Conservation (phyloP, 1,140 invertebrate genomes). For the Epicauta chinensis region DNA sequence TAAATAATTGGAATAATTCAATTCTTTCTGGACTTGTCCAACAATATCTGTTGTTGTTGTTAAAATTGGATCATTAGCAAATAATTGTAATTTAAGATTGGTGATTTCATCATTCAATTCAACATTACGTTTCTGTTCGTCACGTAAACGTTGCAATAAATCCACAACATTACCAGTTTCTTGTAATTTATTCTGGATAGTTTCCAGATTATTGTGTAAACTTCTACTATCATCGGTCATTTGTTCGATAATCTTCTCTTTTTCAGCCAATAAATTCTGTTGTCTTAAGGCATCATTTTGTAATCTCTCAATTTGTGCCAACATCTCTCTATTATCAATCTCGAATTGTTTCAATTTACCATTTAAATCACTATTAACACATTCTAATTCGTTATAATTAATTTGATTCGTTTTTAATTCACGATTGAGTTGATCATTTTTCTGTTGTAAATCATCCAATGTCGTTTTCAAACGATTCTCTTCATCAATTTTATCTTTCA, state of each 20-base stretch:
- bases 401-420: conserved; percentile 32
- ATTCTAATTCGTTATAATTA: conserved; percentile 39
- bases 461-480: conserved; percentile 24
- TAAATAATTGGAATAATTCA: conserved; percentile 53
- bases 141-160: conserved; percentile 38
- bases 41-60: conserved; percentile 39
- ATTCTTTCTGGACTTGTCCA: conserved; percentile 50
- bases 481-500: conserved; percentile 41
- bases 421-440: conserved; percentile 21
- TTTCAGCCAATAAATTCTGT: conserved; percentile 53
- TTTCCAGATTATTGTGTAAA: conserved; percentile 45
- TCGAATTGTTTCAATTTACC: conserved; percentile 42
- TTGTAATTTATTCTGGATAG: conserved; percentile 48
- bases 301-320: neutral
- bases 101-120: conserved; percentile 41
- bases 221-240: conserved; percentile 49
- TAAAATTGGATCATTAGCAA: conserved; percentile 33
- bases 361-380: too few species aligned
- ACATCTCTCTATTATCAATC: conserved; percentile 9
- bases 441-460: conserved; percentile 13
- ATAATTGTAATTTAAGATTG: conserved; percentile 30
- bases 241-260: conserved; percentile 47
- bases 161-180: conserved; percentile 44
- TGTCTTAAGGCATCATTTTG: conserved; percentile 24
- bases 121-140: conserved; percentile 40